A percentile compares a stretch with the other conserved stretches of the same genome.
phyloP scores from a whole-genome alignment of 2,113 vertebrate genomes.

The Dunckerocampus dactyliophorus region DNA sequence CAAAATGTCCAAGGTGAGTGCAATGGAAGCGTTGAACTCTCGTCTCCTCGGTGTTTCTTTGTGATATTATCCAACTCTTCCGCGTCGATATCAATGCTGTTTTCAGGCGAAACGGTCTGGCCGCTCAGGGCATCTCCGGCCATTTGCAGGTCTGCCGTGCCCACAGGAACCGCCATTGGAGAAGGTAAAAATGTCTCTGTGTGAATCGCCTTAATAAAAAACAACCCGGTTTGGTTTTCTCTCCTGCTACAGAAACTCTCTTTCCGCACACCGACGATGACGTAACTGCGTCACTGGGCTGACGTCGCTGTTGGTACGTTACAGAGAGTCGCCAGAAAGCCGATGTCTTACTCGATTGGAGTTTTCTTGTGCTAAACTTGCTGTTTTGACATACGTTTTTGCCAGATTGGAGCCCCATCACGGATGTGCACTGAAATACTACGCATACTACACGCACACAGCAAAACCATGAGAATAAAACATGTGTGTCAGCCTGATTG shows the following conservation, averaged over 20 bases:
- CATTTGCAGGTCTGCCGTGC: constrained; percentile 55
- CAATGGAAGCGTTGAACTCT: constrained; percentile 61
- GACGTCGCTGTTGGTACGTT: constrained; percentile 36
- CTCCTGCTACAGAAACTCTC: constrained; percentile 29
- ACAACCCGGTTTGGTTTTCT: constrained; percentile 38
- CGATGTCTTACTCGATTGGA: constrained; percentile 32
- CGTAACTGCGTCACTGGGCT: constrained; percentile 50
- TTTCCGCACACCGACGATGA: constrained; percentile 62
- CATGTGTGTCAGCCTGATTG: background rate
- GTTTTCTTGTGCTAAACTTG: background rate
- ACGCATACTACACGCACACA: background rate
- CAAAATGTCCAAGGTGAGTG: constrained; percentile 79
- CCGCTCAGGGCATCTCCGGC: constrained; percentile 59
- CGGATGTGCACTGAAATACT: too few species aligned
- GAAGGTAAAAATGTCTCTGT: background rate
- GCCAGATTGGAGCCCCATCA: too few species aligned
- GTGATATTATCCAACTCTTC: constrained; percentile 73
- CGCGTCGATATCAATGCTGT: constrained; percentile 77
- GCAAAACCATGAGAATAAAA: background rate
- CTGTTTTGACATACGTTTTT: background rate
- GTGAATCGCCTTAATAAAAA: constrained; percentile 6
- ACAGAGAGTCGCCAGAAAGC: constrained; percentile 9
- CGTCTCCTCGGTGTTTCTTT: constrained; percentile 65
- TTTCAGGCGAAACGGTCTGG: constrained; percentile 48
- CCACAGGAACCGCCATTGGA: constrained; percentile 66